Percentiles rank a stretch among this genome's conserved stretches.
Conservation (phyloP, 2,888 invertebrate species). For the Dicranocentrus wangi region DNA sequence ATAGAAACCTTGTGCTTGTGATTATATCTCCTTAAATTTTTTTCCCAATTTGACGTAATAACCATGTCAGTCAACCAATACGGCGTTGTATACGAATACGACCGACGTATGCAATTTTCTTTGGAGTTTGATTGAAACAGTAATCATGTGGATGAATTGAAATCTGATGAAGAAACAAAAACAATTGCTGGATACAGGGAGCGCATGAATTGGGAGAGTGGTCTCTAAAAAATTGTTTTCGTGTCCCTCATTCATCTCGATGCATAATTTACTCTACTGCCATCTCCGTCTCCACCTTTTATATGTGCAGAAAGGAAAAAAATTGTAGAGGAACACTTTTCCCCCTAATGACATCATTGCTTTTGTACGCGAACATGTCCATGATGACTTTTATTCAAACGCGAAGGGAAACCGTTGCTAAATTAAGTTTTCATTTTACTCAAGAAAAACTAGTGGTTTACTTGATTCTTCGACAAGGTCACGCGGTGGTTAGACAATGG, state of each 20-base stretch:
- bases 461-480: slow-evolving; percentile 10
- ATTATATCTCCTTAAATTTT: slow-evolving; percentile 21
- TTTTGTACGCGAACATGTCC: background rate
- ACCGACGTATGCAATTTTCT: background rate
- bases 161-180: background rate
- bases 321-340: background rate
- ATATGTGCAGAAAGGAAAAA: background rate
- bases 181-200: too few species aligned
- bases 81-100: background rate
- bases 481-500: too few species aligned
- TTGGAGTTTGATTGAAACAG: slow-evolving; percentile 22
- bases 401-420: too few species aligned
- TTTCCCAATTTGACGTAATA: slow-evolving; percentile 30
- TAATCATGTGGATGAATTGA: slow-evolving; percentile 14
- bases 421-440: too few species aligned
- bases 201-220: too few species aligned
- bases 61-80: background rate
- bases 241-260: background rate
- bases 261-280: slow-evolving; percentile 6
- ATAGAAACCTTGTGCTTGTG: slow-evolving; percentile 8
- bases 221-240: slow-evolving; percentile 19
- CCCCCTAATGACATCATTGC: slow-evolving; percentile 3
- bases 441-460: background rate
- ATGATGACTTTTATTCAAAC: too few species aligned
- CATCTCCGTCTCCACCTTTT: background rate